phyloP scores from a whole-genome alignment of 1,140 invertebrate genomes.

The Drosophila setifemur region DNA sequence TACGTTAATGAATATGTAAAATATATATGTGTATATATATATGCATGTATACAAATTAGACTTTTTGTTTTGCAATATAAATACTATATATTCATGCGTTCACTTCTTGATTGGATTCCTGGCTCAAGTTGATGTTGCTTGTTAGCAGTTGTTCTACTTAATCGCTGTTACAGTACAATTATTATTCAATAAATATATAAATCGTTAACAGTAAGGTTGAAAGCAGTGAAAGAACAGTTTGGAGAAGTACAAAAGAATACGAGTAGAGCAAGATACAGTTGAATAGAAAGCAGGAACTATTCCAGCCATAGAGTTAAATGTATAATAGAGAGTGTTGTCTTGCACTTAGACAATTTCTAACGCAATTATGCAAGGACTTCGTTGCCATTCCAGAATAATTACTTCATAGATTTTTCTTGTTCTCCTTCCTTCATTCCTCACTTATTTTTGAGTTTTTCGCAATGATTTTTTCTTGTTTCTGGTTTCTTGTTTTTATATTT shows the following conservation, averaged over 20 bases:
- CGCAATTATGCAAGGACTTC: slow-evolving; percentile 62
- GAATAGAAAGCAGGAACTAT: slow-evolving; percentile 51
- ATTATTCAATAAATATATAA: slow-evolving; percentile 62
- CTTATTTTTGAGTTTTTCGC: slow-evolving; percentile 21
- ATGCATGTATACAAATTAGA: slow-evolving; percentile 54
- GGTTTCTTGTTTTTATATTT: slow-evolving; percentile 27
- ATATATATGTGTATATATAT: slow-evolving; percentile 25
- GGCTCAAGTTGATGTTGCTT: slow-evolving; percentile 6
- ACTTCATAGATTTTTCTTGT: slow-evolving; percentile 25
- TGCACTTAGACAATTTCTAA: slow-evolving; percentile 40
- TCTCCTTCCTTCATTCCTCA: slow-evolving; percentile 4
- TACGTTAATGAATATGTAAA: slow-evolving; percentile 49
- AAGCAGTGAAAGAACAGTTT: slow-evolving; percentile 66
- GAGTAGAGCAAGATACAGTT: slow-evolving; percentile 49
- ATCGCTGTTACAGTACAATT: slow-evolving; percentile 29
- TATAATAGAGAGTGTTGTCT: slow-evolving; percentile 44
- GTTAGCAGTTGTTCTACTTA: slow-evolving; percentile 4
- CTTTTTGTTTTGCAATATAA: slow-evolving; percentile 59
- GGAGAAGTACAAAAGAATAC: slow-evolving; percentile 55
- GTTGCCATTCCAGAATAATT: slow-evolving; percentile 73
- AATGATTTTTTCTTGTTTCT: slow-evolving; percentile 24
- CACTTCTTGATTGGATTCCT: slow-evolving; percentile 31
- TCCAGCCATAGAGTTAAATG: slow-evolving; percentile 53
- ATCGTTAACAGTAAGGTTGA: slow-evolving; percentile 59
- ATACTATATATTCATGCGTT: slow-evolving; percentile 53